A percentile compares a stretch with the other conserved stretches of the same genome.
Evolutionary conservation across 2,113 vertebrate genomes (phyloP).

Genomic region (Nothobranchius furzeri): DNA sequence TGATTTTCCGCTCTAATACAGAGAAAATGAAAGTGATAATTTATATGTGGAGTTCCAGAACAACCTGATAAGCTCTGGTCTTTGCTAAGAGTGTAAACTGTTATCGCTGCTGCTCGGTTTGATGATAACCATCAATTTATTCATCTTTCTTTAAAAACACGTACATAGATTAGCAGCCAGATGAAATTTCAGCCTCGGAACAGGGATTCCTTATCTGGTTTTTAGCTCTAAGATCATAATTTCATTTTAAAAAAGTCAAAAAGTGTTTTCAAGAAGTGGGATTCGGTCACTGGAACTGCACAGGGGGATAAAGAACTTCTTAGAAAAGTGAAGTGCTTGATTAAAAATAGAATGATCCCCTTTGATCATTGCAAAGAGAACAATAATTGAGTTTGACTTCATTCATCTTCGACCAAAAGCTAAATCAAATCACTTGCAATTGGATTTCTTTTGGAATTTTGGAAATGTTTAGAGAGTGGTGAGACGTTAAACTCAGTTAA

Average conservation of each 20-base stretch:
- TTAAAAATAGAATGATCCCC: not conserved
- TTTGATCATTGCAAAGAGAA: not conserved
- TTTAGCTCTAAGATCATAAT: constrained; percentile 39
- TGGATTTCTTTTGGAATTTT: constrained; percentile 5
- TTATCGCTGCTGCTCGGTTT: constrained; percentile 39
- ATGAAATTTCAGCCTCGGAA: not conserved
- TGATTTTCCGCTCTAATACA: not conserved
- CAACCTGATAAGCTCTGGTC: constrained; percentile 25
- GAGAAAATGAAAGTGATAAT: constrained; percentile 24
- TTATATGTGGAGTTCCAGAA: not conserved
- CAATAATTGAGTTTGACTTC: not conserved
- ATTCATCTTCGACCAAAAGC: not conserved
- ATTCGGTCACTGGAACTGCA: constrained; percentile 11
- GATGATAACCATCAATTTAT: constrained; percentile 51
- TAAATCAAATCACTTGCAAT: not conserved
- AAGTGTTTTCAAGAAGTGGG: constrained; percentile 10
- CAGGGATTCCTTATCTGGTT: constrained; percentile 23
- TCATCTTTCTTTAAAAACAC: constrained; percentile 32
- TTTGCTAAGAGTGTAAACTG: constrained; percentile 15
- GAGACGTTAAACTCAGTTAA: too few relatives aligned
- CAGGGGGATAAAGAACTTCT: constrained; percentile 10
- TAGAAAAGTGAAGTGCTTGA: constrained; percentile 10
- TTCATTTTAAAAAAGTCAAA: constrained; percentile 14
- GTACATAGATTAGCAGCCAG: constrained; percentile 16
- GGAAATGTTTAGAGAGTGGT: not conserved